Evolutionary conservation across 2,888 invertebrate species (phyloP).

Genomic region (Erannis defoliaria): DNA sequence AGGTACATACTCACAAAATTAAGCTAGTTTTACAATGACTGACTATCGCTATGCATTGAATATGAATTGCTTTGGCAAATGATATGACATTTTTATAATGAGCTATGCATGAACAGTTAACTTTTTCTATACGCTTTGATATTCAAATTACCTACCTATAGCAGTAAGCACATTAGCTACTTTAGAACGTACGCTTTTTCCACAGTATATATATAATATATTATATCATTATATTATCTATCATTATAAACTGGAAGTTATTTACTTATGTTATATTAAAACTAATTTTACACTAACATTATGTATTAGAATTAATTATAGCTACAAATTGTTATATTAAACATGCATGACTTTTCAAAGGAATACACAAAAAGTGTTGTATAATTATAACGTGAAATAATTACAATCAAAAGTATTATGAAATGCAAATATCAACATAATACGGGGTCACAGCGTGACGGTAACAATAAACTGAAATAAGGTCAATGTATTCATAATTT

Average conservation of each 20-base stretch:
- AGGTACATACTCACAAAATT: too few relatives aligned
- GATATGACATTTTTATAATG: slow-evolving; percentile 1
- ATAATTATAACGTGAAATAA: too few relatives aligned
- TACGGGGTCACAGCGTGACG: too few relatives aligned
- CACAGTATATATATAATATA: slow-evolving; percentile 61
- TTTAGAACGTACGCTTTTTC: slow-evolving; percentile 84
- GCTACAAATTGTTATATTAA: neutral
- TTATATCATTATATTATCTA: too few relatives aligned
- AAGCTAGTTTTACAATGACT: too few relatives aligned
- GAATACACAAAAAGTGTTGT: too few relatives aligned
- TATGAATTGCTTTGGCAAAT: neutral
- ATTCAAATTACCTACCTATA: slow-evolving; percentile 29
- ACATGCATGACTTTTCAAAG: too few relatives aligned
- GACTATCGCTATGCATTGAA: neutral
- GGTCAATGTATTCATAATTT: too few relatives aligned
- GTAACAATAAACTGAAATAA: too few relatives aligned
- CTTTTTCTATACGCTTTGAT: slow-evolving; percentile 41
- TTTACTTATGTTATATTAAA: slow-evolving; percentile 25
- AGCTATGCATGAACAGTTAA: slow-evolving; percentile 16
- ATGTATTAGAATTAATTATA: neutral
- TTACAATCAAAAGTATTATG: too few relatives aligned
- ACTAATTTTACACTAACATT: neutral
- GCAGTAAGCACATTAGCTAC: slow-evolving; percentile 75
- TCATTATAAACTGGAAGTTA: slow-evolving; percentile 38
- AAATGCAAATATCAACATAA: too few relatives aligned